Evolutionary conservation across 1,140 invertebrate species (phyloP), one percentile per base, ranked within the genome.

Genomic region (Drusus annulatus): DNA sequence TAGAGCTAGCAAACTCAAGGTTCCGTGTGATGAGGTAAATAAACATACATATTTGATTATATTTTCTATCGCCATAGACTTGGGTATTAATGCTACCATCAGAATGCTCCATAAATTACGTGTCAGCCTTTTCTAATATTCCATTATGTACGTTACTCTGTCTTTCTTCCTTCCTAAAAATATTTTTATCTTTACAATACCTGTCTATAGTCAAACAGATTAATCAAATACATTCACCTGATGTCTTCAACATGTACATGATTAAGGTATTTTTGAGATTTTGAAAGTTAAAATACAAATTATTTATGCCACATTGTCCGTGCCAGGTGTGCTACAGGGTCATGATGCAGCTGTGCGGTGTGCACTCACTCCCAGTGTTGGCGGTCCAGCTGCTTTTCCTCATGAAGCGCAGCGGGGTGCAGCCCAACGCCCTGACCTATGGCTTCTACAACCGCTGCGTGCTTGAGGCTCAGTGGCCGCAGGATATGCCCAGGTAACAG

Each of bases 381-480:
- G 98, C 98, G 5, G 97, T 99, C 0, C 97, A 98, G 87, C 92
- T 99, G 51, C 90, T 99, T 76, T 96, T 97, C 85, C 94, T 98
- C 73, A 99, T 99, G 98, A 98, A 98, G 87, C 92, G 95, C n/a
- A 94, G 93, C 71, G 96, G 96, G 0, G 92, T 99, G 16, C 96
- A 98, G 86, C 97, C 98, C 2, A 99, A 99, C 87, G 98, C 98
- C 15, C 94, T 99, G 50, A 99, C 98, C 0, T 99, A 99, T 87
- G 98, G 98, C 76, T 92, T 93, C 80, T 93, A 93, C 83, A 93
- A 93, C 86, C 88, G 92, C 52, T 93, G 92, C 85, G 97, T 99
- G 16, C 90, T 99, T 21, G 98, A 99, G 89, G 96, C 97, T 25
- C 94, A 96, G 80, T 99, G 98, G 98, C 97, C 97, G 3, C 94